A percentile compares a stretch with the other conserved stretches of the same genome.
Conservation (phyloP, 2,888 invertebrate species). For the Pherbina coryleti region DNA sequence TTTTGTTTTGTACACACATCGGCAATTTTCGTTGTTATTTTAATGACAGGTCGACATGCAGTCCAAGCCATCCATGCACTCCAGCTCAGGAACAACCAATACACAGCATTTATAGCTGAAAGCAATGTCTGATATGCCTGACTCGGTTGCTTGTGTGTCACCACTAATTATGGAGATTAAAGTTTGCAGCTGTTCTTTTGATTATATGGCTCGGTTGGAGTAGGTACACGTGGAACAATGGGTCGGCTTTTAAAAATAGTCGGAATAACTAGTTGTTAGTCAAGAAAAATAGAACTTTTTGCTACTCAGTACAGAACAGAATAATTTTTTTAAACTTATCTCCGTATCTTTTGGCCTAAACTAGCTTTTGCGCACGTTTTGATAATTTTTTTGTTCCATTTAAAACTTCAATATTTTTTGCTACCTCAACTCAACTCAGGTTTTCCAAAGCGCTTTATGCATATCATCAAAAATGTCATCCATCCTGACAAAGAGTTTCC, state of each 20-base stretch:
- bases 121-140: neutral
- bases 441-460: neutral
- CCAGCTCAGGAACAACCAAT: neutral
- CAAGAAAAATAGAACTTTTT: neutral
- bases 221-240: neutral
- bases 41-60: constrained; percentile 8
- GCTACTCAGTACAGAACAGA: no score
- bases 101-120: neutral
- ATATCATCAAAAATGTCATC: constrained; percentile 9
- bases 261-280: neutral
- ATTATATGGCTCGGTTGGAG: neutral
- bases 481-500: neutral
- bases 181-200: constrained; percentile 1
- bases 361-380: no score
- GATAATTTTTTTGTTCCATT: no score
- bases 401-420: no score
- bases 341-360: no score
- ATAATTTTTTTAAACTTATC: no score
- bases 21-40: constrained; percentile 4
- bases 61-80: neutral
- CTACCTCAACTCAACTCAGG: neutral
- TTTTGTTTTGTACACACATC: neutral
- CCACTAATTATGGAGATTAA: constrained; percentile 12
- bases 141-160: neutral
- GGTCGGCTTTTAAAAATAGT: neutral